Base-by-base conservation (phyloP, 2,797 vertebrate species). In the Setipinna tenuifilis region DNA sequence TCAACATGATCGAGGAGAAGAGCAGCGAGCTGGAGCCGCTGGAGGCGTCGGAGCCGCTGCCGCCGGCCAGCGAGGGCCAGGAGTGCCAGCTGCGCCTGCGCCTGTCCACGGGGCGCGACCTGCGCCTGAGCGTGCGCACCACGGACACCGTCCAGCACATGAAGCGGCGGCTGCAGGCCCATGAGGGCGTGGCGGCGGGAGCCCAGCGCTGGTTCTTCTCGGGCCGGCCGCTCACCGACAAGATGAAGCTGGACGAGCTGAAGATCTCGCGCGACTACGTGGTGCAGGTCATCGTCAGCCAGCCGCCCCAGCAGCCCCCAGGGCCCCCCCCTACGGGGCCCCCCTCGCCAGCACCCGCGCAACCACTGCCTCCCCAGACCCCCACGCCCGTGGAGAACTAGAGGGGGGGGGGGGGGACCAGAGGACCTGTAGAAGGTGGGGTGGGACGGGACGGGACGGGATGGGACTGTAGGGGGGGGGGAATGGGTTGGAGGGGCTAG, bases 201-300 rank as follows among this genome's bases (percentile, higher is more conserved):
- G 96, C 96, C 71, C 98, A 99, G 89, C 97, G 97, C 88, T 99
- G 98, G 98, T 99, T 99, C 94, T 99, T 99, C 93, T 99, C 98
- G 0, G 98, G 98, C 81, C 96, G 98, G 88, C 98, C 98, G 0
- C 96, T 99, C 90, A 98, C 97, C 0, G 98, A 99, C 94, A 97
- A 97, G 91, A 98, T 99, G 95, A 98, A 96, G 92, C 93, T 99
- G 93, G 98, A 99, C 90, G 98, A 99, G 89, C 95, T 99, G 90
- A 98, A 99, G 95, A 99, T 99, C 94, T 98, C 98, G 86, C 97
- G 97, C 94, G 98, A 99, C 96, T 99, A 99, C 41, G 98, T 99
- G 80, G 98, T 99, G 83, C 98, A 99, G 95, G 98, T 99, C 83
- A 99, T 99, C 81, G 95, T 99, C 92, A 99, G 98, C 95, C 98